Percentiles rank a stretch among this genome's conserved stretches.
These are phyloP conservation scores for Desmodus rotundus DNA, from an alignment of 2,113 vertebrate genomes.

Conservation along the genomic window DNA sequence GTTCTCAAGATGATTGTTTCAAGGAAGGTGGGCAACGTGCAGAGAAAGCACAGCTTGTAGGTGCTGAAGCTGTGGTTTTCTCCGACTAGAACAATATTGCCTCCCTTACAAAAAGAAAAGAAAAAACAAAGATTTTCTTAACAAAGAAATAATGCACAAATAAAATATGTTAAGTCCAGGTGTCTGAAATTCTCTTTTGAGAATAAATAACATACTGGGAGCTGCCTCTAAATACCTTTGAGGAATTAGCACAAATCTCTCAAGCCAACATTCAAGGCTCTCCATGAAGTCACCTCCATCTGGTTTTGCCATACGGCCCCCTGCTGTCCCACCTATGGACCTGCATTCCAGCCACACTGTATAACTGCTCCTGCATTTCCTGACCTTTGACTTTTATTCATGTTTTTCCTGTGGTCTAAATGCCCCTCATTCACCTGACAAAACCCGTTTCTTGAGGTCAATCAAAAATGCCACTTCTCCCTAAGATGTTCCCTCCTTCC, in stretches of 20 bases:
- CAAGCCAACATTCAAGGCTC: not conserved
- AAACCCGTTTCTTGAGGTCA: not conserved
- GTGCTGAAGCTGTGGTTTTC: not conserved
- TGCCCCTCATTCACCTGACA: not conserved
- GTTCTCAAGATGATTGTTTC: constrained; percentile 24
- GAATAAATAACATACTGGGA: not conserved
- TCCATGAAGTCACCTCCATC: not conserved
- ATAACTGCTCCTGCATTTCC: not conserved
- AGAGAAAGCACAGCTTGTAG: not conserved
- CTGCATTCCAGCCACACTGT: not conserved
- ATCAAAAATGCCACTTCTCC: not conserved
- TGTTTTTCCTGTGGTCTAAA: not conserved
- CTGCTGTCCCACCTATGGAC: not conserved
- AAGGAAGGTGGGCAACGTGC: constrained; percentile 20
- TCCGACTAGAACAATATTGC: not conserved
- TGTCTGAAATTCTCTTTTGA: not conserved
- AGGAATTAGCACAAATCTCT: not conserved
- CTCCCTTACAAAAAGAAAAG: not conserved
- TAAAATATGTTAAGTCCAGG: not conserved
- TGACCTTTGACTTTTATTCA: not conserved
- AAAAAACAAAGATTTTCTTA: not conserved
- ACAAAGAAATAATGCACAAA: not conserved
- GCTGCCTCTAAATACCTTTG: not conserved
- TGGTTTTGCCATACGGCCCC: not conserved
- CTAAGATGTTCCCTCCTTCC: not conserved